Conservation (phyloP, 2,797 vertebrate genomes). For the Myotis findleyi region DNA sequence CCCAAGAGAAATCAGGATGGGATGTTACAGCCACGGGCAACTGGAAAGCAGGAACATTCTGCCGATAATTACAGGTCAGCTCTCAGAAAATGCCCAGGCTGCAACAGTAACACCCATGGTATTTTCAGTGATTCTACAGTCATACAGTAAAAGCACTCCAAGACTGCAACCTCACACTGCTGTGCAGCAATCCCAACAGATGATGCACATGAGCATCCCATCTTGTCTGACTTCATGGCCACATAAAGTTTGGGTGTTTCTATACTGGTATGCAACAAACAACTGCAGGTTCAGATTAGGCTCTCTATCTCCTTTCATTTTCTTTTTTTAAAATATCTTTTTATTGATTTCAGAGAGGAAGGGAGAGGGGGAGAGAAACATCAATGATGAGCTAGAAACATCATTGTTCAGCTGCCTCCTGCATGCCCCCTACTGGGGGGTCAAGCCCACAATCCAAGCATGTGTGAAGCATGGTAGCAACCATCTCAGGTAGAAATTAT, state of each 20-base stretch:
- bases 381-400: too few relatives aligned
- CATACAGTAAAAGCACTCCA: conserved; percentile 89
- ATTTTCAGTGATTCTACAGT: conserved; percentile 89
- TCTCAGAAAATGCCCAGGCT: conserved; percentile 92
- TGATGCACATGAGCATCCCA: conserved; percentile 94
- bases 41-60: conserved; percentile 91
- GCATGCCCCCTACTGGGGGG: too few relatives aligned
- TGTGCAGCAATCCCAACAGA: conserved; percentile 93
- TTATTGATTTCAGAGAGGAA: too few relatives aligned
- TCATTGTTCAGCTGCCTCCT: too few relatives aligned
- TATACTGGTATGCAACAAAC: conserved; percentile 73
- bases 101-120: conserved; percentile 92
- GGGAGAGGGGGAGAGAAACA: too few relatives aligned
- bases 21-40: conserved; percentile 90
- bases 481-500: too few relatives aligned
- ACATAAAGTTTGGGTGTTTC: conserved; percentile 77
- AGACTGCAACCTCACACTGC: conserved; percentile 92
- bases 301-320: conserved; percentile 79
- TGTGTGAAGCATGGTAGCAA: too few relatives aligned
- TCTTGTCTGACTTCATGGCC: conserved; percentile 91
- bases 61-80: conserved; percentile 93
- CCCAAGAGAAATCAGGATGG: conserved; percentile 95
- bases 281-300: conserved; percentile 64
- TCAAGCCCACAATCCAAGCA: too few relatives aligned
- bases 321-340: conserved; percentile 68